These are phyloP conservation scores for Bruchidius siliquastri DNA, from an alignment of 2,888 invertebrate species.

Conservation along the genomic window DNA sequence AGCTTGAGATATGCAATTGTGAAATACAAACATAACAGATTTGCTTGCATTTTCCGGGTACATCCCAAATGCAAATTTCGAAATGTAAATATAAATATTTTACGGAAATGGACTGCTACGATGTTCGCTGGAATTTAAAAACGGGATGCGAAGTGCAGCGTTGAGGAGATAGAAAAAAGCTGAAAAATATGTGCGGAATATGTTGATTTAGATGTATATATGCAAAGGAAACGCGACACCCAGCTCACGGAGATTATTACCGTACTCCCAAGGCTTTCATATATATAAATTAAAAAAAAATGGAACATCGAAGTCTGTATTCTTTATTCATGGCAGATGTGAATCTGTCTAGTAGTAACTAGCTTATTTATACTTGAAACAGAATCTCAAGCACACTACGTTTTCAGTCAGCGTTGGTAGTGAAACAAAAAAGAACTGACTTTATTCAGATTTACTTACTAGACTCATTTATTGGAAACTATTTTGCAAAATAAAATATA, in stretches of 20 bases:
- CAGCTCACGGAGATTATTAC: conserved; percentile 5
- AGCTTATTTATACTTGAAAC: no score
- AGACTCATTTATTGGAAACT: no score
- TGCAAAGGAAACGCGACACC: conserved; percentile 2
- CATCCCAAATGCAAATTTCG: not conserved
- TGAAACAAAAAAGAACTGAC: no score
- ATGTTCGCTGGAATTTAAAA: conserved; percentile 3
- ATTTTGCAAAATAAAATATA: no score
- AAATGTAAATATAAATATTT: not conserved
- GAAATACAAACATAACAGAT: not conserved
- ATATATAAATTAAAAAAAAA: no score
- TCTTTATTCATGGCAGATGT: no score
- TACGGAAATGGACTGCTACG: not conserved
- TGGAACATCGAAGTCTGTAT: no score
- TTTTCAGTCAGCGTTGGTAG: no score
- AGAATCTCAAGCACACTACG: no score
- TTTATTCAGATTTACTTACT: no score
- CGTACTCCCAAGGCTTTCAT: no score
- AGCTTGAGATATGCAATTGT: not conserved
- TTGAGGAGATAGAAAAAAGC: not conserved
- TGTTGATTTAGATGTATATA: conserved; percentile 3
- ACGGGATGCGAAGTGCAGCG: conserved; percentile 1
- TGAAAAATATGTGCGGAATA: not conserved
- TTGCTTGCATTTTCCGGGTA: not conserved
- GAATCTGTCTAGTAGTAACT: no score